These are phyloP conservation scores for Microplitis mediator DNA, from an alignment of 1,140 invertebrate species.

Conservation along the genomic window DNA sequence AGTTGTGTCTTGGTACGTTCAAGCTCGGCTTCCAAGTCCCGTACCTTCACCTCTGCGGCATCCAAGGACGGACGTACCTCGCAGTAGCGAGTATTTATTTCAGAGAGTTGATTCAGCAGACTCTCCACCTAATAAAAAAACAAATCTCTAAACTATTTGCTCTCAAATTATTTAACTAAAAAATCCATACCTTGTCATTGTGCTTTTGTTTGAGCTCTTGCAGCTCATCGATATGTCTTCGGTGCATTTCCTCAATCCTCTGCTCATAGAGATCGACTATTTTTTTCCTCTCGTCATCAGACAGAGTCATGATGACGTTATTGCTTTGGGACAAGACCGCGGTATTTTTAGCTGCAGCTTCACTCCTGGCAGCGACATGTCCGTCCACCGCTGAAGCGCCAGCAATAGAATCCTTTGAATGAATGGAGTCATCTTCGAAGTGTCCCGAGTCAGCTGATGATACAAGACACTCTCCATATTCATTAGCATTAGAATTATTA, in stretches of 20 bases:
- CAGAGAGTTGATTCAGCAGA: constrained; percentile 76
- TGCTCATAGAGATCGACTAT: constrained; percentile 74
- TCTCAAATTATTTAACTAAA: neutral
- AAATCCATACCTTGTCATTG: constrained; percentile 71
- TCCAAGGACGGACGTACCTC: constrained; percentile 62
- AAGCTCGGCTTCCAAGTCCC: constrained; percentile 71
- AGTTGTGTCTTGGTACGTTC: constrained; percentile 72
- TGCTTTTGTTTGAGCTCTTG: constrained; percentile 76
- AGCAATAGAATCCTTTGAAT: constrained; percentile 73
- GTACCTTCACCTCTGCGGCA: constrained; percentile 71
- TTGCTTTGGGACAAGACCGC: neutral
- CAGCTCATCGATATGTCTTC: constrained; percentile 71
- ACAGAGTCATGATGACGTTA: constrained; percentile 22
- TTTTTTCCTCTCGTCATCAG: constrained; percentile 69
- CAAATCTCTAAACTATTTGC: neutral
- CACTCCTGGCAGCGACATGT: constrained; percentile 63
- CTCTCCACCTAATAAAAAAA: constrained; percentile 64
- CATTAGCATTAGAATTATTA: neutral
- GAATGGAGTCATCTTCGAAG: constrained; percentile 80
- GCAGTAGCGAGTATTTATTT: constrained; percentile 77
- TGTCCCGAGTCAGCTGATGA: constrained; percentile 85
- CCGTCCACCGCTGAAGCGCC: constrained; percentile 57
- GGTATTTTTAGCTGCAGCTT: constrained; percentile 39
- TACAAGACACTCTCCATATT: constrained; percentile 36
- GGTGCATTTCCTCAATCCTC: constrained; percentile 74